These are phyloP conservation scores for Rhagonycha lutea DNA, from an alignment of 2,888 invertebrate species.

Conservation along the genomic window DNA sequence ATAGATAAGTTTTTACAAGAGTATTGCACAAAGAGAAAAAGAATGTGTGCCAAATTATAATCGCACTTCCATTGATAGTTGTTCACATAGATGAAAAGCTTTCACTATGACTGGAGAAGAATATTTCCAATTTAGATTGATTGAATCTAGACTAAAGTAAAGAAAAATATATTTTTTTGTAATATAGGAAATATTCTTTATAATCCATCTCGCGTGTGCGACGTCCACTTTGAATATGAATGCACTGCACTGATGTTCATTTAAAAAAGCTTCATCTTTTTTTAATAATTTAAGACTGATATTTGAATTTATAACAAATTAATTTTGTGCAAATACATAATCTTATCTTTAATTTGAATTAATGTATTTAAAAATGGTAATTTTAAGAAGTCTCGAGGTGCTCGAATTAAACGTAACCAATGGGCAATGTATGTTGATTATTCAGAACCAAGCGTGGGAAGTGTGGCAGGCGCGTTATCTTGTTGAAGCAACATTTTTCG, in stretches of 20 bases:
- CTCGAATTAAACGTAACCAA: background rate
- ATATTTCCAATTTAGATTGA: background rate
- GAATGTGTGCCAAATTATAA: background rate
- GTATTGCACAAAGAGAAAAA: background rate
- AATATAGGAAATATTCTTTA: background rate
- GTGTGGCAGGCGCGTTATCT: background rate
- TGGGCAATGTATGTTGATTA: background rate
- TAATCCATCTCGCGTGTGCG: background rate
- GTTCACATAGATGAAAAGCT: background rate
- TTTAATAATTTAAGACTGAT: background rate
- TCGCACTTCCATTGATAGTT: background rate
- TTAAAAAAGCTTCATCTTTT: background rate
- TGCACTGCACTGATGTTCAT: background rate
- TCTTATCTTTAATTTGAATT: background rate
- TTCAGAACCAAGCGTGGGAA: background rate
- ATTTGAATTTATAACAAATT: background rate
- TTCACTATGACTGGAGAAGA: background rate
- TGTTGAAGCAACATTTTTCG: background rate
- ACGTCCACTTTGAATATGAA: too few species aligned
- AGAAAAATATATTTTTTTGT: background rate
- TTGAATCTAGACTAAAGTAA: background rate
- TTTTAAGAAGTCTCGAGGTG: background rate
- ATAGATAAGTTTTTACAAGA: background rate
- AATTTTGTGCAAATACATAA: background rate
- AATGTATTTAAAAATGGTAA: too few species aligned